Conservation (phyloP, 1,140 invertebrate genomes). For the Drosophila sechellia region DNA sequence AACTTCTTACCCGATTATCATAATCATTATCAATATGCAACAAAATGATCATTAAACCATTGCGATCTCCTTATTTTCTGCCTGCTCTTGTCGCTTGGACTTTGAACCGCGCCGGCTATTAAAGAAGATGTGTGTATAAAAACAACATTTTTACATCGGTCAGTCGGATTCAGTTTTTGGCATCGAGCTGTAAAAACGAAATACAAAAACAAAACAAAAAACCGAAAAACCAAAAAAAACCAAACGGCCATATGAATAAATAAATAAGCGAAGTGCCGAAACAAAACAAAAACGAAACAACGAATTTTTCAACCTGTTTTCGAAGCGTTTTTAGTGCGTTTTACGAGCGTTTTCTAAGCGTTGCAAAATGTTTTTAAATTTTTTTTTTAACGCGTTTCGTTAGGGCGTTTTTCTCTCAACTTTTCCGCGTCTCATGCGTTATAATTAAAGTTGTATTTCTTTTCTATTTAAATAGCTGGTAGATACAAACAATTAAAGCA, state of each 20-base stretch:
- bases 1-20: slow-evolving; percentile 13
- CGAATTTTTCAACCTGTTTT: slow-evolving; percentile 28
- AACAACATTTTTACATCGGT: slow-evolving; percentile 25
- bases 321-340: slow-evolving; percentile 1
- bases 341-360: slow-evolving; percentile 16
- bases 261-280: slow-evolving; percentile 54
- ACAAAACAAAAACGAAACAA: slow-evolving; percentile 58
- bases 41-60: slow-evolving; percentile 10
- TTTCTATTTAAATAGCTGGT: slow-evolving; percentile 7
- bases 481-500: slow-evolving; percentile 27
- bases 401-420: background rate
- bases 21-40: slow-evolving; percentile 17
- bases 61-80: slow-evolving; percentile 21
- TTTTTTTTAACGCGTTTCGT: slow-evolving; percentile 4
- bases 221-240: slow-evolving; percentile 4
- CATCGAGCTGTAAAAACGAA: slow-evolving; percentile 1
- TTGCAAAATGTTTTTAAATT: too few relatives aligned
- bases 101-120: slow-evolving; percentile 30
- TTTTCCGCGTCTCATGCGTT: background rate
- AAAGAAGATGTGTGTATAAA: slow-evolving; percentile 30
- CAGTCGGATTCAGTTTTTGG: slow-evolving; percentile 12
- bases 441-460: background rate
- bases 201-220: slow-evolving; percentile 5
- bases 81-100: slow-evolving; percentile 27
- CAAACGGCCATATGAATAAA: slow-evolving; percentile 38